Evolutionary conservation across 2,113 vertebrate genomes (phyloP).

Genomic region (Taxidea taxus): DNA sequence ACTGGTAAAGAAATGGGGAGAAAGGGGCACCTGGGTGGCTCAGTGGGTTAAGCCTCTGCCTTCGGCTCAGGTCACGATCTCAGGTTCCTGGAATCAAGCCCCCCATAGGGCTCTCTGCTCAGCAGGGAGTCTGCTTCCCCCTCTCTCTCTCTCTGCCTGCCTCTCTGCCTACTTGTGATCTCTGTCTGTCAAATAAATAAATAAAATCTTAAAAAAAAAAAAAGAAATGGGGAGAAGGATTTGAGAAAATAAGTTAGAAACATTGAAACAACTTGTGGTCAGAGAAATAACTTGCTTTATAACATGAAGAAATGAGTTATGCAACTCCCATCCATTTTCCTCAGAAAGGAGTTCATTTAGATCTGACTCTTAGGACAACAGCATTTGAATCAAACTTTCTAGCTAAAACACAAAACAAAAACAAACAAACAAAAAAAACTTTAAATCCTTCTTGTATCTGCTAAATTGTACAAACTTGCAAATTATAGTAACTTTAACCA

Average conservation of each 20-base stretch:
- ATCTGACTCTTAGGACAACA: neutral
- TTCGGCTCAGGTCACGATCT: no score
- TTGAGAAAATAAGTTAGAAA: slow-evolving; percentile 21
- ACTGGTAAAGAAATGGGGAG: neutral
- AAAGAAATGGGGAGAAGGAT: neutral
- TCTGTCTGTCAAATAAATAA: no score
- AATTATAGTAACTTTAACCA: neutral
- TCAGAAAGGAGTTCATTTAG: neutral
- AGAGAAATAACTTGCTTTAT: neutral
- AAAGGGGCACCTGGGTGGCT: no score
- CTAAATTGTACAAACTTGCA: slow-evolving; percentile 1
- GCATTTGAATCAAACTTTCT: slow-evolving; percentile 33
- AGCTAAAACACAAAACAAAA: neutral
- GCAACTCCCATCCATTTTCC: neutral
- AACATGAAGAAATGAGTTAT: neutral
- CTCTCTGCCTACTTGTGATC: no score
- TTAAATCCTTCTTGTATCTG: neutral
- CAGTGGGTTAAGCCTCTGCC: no score
- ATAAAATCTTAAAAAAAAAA: no score
- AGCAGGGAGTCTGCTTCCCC: no score
- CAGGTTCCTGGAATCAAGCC: no score
- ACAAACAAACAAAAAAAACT: neutral
- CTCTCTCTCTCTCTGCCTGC: no score
- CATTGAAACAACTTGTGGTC: neutral
- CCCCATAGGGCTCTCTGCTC: no score